Evolutionary conservation across 2,888 invertebrate genomes (phyloP).

Genomic region (Furcula furcula): DNA sequence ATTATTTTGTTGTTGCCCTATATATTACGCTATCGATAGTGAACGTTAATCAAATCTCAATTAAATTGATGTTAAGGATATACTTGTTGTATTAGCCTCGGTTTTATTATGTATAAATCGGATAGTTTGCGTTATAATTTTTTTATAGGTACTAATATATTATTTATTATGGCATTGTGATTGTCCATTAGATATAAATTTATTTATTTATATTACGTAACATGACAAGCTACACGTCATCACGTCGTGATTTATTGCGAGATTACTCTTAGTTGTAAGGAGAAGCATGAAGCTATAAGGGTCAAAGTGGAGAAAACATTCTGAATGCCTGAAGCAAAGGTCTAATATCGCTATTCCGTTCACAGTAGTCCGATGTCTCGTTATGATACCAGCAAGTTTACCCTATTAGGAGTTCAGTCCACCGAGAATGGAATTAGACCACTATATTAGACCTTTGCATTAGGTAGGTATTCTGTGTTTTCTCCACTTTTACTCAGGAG

Average conservation of each 20-base stretch:
- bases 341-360: too few species aligned
- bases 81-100: slow-evolving; percentile 6
- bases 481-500: too few species aligned
- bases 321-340: too few species aligned
- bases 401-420: too few species aligned
- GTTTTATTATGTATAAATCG: slow-evolving; percentile 5
- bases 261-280: slow-evolving; percentile 23
- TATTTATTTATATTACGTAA: slow-evolving; percentile 1
- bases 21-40: slow-evolving; percentile 23
- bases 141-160: slow-evolving; percentile 17
- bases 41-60: slow-evolving; percentile 26
- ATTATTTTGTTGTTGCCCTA: slow-evolving; percentile 29
- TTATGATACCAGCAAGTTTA: too few species aligned
- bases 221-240: neutral
- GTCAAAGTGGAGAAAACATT: too few species aligned
- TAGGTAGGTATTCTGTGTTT: too few species aligned
- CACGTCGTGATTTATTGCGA: slow-evolving; percentile 13
- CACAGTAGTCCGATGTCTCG: too few species aligned
- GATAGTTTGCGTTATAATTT: slow-evolving; percentile 13
- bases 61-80: slow-evolving; percentile 30
- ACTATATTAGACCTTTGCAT: too few species aligned
- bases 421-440: too few species aligned
- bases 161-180: slow-evolving; percentile 5
- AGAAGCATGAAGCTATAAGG: too few species aligned
- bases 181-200: neutral